phyloP scores from a whole-genome alignment of 2,888 invertebrate species.

The Nemurella pictetii region DNA sequence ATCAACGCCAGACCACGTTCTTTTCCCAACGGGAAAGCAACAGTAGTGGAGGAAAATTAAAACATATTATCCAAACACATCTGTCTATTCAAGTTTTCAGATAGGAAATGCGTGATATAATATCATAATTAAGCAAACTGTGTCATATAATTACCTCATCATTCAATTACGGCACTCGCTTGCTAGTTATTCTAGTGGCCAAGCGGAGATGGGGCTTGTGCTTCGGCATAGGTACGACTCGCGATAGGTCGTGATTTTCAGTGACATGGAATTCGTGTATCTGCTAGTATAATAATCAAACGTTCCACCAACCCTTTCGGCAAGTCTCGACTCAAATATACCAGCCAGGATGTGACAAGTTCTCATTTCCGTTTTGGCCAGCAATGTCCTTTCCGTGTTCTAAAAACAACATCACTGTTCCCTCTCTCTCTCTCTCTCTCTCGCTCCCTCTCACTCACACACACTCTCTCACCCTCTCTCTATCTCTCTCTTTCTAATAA shows the following conservation, averaged over 20 bases:
- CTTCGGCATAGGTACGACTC: neutral
- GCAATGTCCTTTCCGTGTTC: neutral
- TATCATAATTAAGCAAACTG: neutral
- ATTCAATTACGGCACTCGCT: neutral
- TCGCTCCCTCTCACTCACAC: neutral
- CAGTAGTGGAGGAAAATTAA: neutral
- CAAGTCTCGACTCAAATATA: neutral
- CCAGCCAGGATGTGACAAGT: constrained; percentile 21
- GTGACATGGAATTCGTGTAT: neutral
- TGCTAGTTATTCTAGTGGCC: neutral
- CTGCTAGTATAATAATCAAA: neutral
- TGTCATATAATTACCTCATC: neutral
- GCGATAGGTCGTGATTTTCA: neutral
- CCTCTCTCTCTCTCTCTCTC: neutral
- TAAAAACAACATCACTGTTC: constrained; percentile 4
- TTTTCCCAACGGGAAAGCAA: neutral
- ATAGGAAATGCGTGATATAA: neutral
- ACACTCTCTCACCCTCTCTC: neutral
- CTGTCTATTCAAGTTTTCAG: neutral
- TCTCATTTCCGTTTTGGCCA: constrained; percentile 25
- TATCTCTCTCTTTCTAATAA: neutral
- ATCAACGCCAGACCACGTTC: neutral
- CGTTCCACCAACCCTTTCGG: neutral
- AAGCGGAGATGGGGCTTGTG: neutral
- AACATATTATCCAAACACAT: neutral